Conservation (phyloP, 1,140 invertebrate species). For the Phenacoccus solenopsis region DNA sequence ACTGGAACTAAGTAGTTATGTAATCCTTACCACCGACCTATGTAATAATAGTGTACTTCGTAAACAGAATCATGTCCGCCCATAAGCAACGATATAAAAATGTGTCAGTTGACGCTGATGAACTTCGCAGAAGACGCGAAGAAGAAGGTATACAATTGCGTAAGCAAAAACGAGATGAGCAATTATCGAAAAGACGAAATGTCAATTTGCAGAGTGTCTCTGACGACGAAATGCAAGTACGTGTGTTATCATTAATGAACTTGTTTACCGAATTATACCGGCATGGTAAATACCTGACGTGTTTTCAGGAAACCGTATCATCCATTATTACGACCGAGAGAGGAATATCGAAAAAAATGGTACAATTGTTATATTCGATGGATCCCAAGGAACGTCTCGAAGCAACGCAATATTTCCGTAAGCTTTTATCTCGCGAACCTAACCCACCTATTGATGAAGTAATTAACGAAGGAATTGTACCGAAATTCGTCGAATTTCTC, state of each 20-base stretch:
- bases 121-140: conserved; percentile 78
- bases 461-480: conserved; percentile 91
- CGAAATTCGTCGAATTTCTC: conserved; percentile 89
- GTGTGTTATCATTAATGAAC: conserved; percentile 27
- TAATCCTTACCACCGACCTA: too few relatives aligned
- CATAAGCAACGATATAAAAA: conserved; percentile 96
- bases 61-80: conserved; percentile 26
- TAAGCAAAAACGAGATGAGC: conserved; percentile 89
- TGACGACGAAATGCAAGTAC: conserved; percentile 36
- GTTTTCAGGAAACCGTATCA: not conserved
- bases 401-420: conserved; percentile 90
- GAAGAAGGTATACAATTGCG: conserved; percentile 91
- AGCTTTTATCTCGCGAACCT: conserved; percentile 85
- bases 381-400: conserved; percentile 66
- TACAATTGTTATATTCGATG: conserved; percentile 67
- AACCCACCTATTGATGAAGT: conserved; percentile 98
- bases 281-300: not conserved
- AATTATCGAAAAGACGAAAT: conserved; percentile 83
- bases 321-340: not conserved
- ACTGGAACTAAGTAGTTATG: too few relatives aligned
- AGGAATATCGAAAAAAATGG: conserved; percentile 59
- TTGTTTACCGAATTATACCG: too few relatives aligned
- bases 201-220: conserved; percentile 46
- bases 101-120: conserved; percentile 77
- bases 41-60: too few relatives aligned